Percentiles rank a stretch among this genome's conserved stretches.
Evolutionary conservation across 2,113 vertebrate species (phyloP).

Genomic region (Lipophrys pholis): DNA sequence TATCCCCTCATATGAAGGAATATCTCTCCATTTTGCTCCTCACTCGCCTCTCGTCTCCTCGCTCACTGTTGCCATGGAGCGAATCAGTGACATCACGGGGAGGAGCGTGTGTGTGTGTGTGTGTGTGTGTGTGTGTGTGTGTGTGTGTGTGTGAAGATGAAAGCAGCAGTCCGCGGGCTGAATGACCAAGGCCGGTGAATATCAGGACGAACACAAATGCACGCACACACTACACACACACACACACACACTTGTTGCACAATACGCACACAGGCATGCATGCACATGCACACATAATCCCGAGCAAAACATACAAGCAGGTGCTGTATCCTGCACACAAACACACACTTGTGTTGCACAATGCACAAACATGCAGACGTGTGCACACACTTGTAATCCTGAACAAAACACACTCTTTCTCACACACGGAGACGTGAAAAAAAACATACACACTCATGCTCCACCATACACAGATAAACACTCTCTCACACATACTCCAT

Average conservation of each 20-base stretch:
- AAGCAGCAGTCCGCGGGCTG: slow-evolving; percentile 55
- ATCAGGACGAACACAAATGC: slow-evolving; percentile 40
- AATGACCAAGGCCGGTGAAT: slow-evolving; percentile 40
- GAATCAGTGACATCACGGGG: slow-evolving; percentile 79
- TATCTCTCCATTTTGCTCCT: slow-evolving; percentile 47
- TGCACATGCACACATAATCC: slow-evolving; percentile 9
- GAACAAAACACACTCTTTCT: too few species aligned
- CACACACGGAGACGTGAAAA: too few species aligned
- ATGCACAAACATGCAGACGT: too few species aligned
- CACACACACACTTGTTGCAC: too few species aligned
- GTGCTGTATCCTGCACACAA: too few species aligned
- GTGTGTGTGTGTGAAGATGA: slow-evolving; percentile 49
- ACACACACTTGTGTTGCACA: too few species aligned
- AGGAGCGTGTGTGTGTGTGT: slow-evolving; percentile 12
- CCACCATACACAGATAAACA: neutral
- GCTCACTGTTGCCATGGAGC: slow-evolving; percentile 82
- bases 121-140: slow-evolving; percentile 11
- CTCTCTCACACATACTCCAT: slow-evolving; percentile 3
- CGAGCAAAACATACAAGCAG: too few species aligned
- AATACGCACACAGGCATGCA: neutral
- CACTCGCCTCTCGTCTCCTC: slow-evolving; percentile 16
- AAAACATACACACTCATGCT: too few species aligned
- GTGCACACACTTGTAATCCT: too few species aligned
- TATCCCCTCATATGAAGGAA: slow-evolving; percentile 61
- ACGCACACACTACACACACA: neutral